Evolutionary conservation across 1,140 invertebrate genomes (phyloP), one percentile per base, ranked within the genome.

Genomic region (Tetramorium simillimum): DNA sequence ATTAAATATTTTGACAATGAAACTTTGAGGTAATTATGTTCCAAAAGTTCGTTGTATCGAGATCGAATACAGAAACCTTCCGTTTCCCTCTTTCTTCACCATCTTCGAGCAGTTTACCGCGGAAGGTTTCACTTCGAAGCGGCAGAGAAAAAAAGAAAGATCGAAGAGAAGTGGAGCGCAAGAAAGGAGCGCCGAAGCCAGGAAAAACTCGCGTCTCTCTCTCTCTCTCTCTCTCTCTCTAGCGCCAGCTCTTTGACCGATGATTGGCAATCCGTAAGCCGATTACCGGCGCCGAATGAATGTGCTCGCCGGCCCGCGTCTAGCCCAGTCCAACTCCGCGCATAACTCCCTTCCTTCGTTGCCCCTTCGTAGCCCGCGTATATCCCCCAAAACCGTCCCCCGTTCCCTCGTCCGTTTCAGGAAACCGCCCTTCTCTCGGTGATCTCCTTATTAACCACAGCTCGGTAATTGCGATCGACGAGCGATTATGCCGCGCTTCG

Each of bases 181-280:
- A 67, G 53, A 75, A 86, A 80, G 60, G 51, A 73, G 70, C 43
- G 6, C 37, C 81, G 67, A 87, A 85, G 78, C 72, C 65, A 78
- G 65, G 86, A 81, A 85, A 90, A 90, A 81, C 87, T 90, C 70
- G 69, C 53, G 28, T 77, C 56, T 63, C 58, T 62, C 40, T 40
- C 58, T 85, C 69, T 56, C 37, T 84, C 56, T 53, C 51, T 81
- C 87, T 81, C 69, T 60, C 62, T 77, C 49, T 76, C 33, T 43
- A 53, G 87, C 84, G 87, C 72, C 84, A 76, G 80, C 89, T 91
- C 92, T 89, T 89, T 90, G 92, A 91, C 87, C 85, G 90, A 91
- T 93, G 92, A 93, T 93, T 93, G 92, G 92, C 92, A 92, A 92
- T 91, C 89, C 88, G 90, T 92, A 93, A 93, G 92, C 92, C 90